Conservation (phyloP, 2,888 invertebrate genomes). For the Ferdinandea cuprea region DNA sequence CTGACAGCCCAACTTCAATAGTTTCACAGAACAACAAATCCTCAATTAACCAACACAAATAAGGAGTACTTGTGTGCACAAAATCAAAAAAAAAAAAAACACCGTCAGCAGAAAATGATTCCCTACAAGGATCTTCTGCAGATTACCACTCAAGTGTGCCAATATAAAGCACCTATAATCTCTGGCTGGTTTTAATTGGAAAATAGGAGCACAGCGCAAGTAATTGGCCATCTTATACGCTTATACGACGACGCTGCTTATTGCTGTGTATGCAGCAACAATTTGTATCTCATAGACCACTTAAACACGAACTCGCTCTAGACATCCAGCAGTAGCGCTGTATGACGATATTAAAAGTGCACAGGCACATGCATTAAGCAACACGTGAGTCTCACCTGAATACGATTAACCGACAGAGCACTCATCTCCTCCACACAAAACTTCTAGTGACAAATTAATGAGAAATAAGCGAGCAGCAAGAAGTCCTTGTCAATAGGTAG, state of each 20-base stretch:
- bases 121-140: slow-evolving; percentile 53
- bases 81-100: slow-evolving; percentile 29
- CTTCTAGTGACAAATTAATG: slow-evolving; percentile 71
- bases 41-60: slow-evolving; percentile 65
- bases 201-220: slow-evolving; percentile 66
- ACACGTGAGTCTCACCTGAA: slow-evolving; percentile 75
- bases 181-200: slow-evolving; percentile 66
- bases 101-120: slow-evolving; percentile 58
- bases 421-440: slow-evolving; percentile 55
- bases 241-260: slow-evolving; percentile 12
- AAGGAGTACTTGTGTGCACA: slow-evolving; percentile 24
- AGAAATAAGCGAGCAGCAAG: slow-evolving; percentile 66
- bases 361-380: slow-evolving; percentile 54
- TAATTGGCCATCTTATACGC: slow-evolving; percentile 70
- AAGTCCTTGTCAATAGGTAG: slow-evolving; percentile 57
- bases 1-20: slow-evolving; percentile 49
- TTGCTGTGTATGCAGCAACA: slow-evolving; percentile 61
- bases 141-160: slow-evolving; percentile 72
- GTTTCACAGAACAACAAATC: slow-evolving; percentile 50
- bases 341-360: slow-evolving; percentile 40
- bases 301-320: slow-evolving; percentile 64
- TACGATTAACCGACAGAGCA: slow-evolving; percentile 70
- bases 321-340: neutral
- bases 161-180: slow-evolving; percentile 70
- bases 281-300: slow-evolving; percentile 70